Conservation (phyloP, 2,797 vertebrate species). For the Pelobates cultripes region DNA sequence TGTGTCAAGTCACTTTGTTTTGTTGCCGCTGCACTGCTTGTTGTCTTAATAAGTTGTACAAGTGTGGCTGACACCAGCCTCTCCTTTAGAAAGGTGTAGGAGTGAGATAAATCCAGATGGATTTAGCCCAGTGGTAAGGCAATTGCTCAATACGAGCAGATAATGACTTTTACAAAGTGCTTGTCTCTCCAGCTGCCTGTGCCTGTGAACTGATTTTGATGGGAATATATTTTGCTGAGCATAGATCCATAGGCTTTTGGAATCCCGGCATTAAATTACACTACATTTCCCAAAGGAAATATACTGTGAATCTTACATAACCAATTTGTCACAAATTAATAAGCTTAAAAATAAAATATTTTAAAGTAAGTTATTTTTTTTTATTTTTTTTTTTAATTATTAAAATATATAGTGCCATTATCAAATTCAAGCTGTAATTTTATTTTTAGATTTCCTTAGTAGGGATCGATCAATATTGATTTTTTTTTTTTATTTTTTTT, state of each 20-base stretch:
- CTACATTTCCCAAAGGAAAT: constrained; percentile 44
- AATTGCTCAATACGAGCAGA: constrained; percentile 38
- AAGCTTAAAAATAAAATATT: background rate
- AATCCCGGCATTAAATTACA: constrained; percentile 39
- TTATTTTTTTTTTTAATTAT: background rate
- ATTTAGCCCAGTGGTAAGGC: constrained; percentile 20
- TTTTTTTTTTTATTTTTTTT: too few relatives aligned
- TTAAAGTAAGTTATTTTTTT: too few relatives aligned
- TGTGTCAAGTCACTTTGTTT: constrained; percentile 36
- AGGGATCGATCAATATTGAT: too few relatives aligned
- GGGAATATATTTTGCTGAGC: constrained; percentile 21
- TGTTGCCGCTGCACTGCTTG: constrained; percentile 31
- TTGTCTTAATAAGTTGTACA: constrained; percentile 48
- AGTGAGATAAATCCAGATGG: constrained; percentile 30
- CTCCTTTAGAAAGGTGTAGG: constrained; percentile 27
- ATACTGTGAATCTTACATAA: constrained; percentile 28
- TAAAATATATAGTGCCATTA: constrained; percentile 2
- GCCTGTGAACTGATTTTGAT: constrained; percentile 48
- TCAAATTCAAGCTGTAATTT: background rate
- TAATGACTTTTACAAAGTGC: constrained; percentile 23
- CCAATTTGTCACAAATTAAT: constrained; percentile 41
- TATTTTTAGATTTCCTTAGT: background rate
- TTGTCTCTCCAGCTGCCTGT: constrained; percentile 44
- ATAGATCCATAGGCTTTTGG: constrained; percentile 34
- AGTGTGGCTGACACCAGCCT: constrained; percentile 34